Conservation (phyloP, 2,797 vertebrate species). For the Etheostoma perlongum region DNA sequence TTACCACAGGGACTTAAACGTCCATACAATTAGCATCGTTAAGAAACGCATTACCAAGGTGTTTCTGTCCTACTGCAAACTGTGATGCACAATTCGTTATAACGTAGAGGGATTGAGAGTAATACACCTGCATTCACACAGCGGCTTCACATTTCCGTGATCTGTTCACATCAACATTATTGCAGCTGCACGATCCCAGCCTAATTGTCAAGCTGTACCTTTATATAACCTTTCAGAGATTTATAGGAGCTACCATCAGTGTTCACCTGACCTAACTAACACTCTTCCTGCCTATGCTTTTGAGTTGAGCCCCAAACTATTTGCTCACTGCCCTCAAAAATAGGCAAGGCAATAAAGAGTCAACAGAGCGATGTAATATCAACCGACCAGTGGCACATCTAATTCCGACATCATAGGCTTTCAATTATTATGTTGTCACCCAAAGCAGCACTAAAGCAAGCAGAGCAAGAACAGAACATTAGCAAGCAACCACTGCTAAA, state of each 20-base stretch:
- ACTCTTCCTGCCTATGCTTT: slow-evolving; percentile 54
- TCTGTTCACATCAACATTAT: slow-evolving; percentile 42
- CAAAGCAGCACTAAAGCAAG: slow-evolving; percentile 38
- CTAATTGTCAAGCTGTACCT: slow-evolving; percentile 61
- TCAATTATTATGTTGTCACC: slow-evolving; percentile 56
- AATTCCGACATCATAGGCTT: slow-evolving; percentile 40
- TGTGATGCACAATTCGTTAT: slow-evolving; percentile 34
- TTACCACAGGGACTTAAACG: slow-evolving; percentile 48
- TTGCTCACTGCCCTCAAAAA: slow-evolving; percentile 80
- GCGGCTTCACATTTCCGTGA: slow-evolving; percentile 37
- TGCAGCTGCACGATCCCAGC: slow-evolving; percentile 54
- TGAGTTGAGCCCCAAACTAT: slow-evolving; percentile 65
- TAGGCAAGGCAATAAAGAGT: slow-evolving; percentile 55
- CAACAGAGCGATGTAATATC: slow-evolving; percentile 43
- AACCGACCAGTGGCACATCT: slow-evolving; percentile 39
- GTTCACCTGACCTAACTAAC: slow-evolving; percentile 71
- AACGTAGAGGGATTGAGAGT: slow-evolving; percentile 35
- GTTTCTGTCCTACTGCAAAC: slow-evolving; percentile 17
- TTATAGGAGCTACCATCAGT: slow-evolving; percentile 51
- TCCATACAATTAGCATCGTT: slow-evolving; percentile 55
- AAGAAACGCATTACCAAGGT: slow-evolving; percentile 43
- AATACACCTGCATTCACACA: slow-evolving; percentile 43
- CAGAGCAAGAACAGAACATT: slow-evolving; percentile 32
- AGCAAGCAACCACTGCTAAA: slow-evolving; percentile 15
- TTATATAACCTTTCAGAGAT: slow-evolving; percentile 44